A percentile compares a stretch with the other conserved stretches of the same genome.
Conservation (phyloP, 2,113 vertebrate species). For the Rhinoderma darwinii region DNA sequence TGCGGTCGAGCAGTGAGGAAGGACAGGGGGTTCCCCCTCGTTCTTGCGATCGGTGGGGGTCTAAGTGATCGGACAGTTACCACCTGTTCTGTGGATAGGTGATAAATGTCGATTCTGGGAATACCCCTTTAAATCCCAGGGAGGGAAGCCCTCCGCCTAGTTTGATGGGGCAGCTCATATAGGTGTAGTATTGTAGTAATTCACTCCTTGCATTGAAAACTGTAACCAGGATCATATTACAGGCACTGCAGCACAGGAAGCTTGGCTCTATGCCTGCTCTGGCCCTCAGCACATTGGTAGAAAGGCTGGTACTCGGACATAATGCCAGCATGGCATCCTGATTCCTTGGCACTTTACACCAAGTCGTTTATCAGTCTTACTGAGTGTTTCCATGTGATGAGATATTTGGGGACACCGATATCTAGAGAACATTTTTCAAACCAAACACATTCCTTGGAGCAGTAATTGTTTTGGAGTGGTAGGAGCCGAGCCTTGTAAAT, state of each 20-base stretch:
- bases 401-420: not conserved
- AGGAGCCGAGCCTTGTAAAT: not conserved
- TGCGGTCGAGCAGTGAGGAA: no score
- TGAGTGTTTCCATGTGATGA: not conserved
- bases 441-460: not conserved
- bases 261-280: not conserved
- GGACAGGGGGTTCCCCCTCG: no score
- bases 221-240: slow-evolving; percentile 4
- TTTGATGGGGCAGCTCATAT: not conserved
- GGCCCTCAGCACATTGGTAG: not conserved
- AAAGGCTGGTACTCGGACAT: not conserved
- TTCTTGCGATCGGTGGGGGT: no score
- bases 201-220: not conserved
- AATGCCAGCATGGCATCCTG: not conserved
- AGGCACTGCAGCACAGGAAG: not conserved
- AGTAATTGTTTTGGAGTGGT: not conserved
- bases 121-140: not conserved
- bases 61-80: no score
- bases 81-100: no score
- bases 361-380: not conserved
- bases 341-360: slow-evolving; percentile 6
- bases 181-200: not conserved
- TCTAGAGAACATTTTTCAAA: not conserved
- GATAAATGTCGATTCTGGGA: no score
- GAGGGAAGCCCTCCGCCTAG: not conserved